Percentiles rank a stretch among this genome's conserved stretches.
Conservation (phyloP, 2,797 vertebrate genomes). For the Hoplostethus mediterraneus region DNA sequence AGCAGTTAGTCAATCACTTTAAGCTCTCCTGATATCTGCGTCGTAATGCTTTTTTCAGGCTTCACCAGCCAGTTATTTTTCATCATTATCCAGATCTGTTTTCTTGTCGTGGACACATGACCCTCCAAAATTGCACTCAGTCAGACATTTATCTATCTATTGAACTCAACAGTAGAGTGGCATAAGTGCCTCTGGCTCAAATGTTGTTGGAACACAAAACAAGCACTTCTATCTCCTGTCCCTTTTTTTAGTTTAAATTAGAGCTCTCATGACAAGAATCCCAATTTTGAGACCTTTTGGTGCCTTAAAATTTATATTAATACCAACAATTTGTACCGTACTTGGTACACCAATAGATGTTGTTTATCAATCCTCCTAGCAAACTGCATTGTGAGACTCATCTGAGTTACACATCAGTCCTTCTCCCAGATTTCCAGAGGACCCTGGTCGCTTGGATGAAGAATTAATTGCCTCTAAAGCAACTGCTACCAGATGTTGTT, state of each 20-base stretch:
- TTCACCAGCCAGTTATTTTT: constrained; percentile 56
- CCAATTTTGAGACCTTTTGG: not conserved
- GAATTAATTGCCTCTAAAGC: constrained; percentile 86
- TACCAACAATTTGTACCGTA: not conserved
- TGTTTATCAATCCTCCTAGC: not conserved
- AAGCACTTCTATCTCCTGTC: constrained; percentile 29
- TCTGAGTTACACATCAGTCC: constrained; percentile 52
- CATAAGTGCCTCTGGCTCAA: constrained; percentile 37
- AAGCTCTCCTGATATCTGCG: constrained; percentile 47
- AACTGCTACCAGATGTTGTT: constrained; percentile 86
- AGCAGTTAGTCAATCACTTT: constrained; percentile 68
- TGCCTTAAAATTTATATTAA: not conserved
- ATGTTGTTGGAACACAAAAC: constrained; percentile 43
- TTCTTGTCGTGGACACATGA: constrained; percentile 38
- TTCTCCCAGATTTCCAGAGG: constrained; percentile 63
- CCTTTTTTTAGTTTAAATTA: not conserved
- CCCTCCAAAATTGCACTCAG: constrained; percentile 47
- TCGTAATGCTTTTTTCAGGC: constrained; percentile 28
- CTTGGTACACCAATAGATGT: not conserved
- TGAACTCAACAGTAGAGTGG: constrained; percentile 46
- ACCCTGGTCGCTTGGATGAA: constrained; percentile 70
- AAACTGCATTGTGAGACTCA: constrained; percentile 36
- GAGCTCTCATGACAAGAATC: not conserved
- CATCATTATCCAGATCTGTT: constrained; percentile 55
- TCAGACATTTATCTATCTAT: constrained; percentile 42